Percentiles rank a stretch among this genome's conserved stretches.
Conservation (phyloP, 2,888 invertebrate species). For the Trachelus iudaicus region DNA sequence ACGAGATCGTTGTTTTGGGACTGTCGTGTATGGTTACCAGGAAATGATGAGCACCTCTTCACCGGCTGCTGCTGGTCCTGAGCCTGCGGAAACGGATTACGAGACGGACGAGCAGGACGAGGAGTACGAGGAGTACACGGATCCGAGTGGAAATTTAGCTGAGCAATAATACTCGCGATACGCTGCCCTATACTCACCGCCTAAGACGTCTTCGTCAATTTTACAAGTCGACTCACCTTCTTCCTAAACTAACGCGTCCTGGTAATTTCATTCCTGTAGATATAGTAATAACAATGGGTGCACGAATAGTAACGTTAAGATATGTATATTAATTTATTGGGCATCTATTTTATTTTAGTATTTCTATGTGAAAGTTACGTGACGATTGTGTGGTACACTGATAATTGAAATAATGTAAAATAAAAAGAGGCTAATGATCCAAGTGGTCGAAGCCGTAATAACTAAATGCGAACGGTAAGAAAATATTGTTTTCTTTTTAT, state of each 20-base stretch:
- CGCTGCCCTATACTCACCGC: slow-evolving; percentile 48
- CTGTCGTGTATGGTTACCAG: slow-evolving; percentile 54
- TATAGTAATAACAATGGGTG: not conserved
- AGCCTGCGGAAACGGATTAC: slow-evolving; percentile 71
- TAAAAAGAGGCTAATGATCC: no score
- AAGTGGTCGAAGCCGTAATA: no score
- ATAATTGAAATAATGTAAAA: not conserved
- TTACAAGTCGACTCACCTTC: slow-evolving; percentile 37
- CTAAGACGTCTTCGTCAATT: slow-evolving; percentile 27
- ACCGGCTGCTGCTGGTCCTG: slow-evolving; percentile 69
- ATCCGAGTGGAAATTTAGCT: slow-evolving; percentile 62
- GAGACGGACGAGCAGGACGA: slow-evolving; percentile 71
- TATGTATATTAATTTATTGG: not conserved
- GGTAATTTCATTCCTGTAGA: slow-evolving; percentile 20
- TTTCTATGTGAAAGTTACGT: not conserved
- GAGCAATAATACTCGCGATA: slow-evolving; percentile 54
- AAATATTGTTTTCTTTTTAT: slow-evolving; percentile 10
- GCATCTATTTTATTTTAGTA: not conserved
- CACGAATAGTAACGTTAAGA: not conserved
- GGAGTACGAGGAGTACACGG: slow-evolving; percentile 73
- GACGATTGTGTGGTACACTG: not conserved
- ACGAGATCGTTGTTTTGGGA: slow-evolving; percentile 39
- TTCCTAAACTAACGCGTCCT: slow-evolving; percentile 38
- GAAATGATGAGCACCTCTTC: slow-evolving; percentile 64
- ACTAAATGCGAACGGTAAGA: not conserved